A percentile compares a stretch with the other conserved stretches of the same genome.
phyloP scores from a whole-genome alignment of 2,888 invertebrate genomes.

The Dascillus cervinus region DNA sequence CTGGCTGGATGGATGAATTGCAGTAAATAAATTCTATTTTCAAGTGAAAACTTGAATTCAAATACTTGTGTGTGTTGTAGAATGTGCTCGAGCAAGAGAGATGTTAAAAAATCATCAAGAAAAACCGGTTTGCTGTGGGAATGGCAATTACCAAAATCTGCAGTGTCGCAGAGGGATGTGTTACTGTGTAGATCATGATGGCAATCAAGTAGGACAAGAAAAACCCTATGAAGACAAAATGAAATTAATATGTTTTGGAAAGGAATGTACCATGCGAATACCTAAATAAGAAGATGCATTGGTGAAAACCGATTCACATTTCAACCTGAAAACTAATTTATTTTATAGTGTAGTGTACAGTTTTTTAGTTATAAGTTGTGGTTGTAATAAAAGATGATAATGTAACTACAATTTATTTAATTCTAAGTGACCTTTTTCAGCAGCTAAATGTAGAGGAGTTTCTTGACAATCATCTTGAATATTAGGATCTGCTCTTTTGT shows the following conservation, averaged over 20 bases:
- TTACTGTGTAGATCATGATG: constrained; percentile 56
- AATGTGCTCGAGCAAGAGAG: constrained; percentile 53
- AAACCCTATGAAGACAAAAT: constrained; percentile 19
- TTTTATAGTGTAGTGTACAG: too few relatives aligned
- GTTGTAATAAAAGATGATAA: too few relatives aligned
- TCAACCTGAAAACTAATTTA: too few relatives aligned
- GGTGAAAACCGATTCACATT: too few relatives aligned
- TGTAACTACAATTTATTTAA: too few relatives aligned
- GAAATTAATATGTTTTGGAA: constrained; percentile 17
- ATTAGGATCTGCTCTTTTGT: too few relatives aligned
- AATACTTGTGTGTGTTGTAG: constrained; percentile 42
- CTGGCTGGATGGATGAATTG: constrained; percentile 50
- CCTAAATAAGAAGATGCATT: too few relatives aligned
- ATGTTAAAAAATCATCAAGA: constrained; percentile 37
- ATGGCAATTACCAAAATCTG: constrained; percentile 55
- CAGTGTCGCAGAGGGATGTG: constrained; percentile 57
- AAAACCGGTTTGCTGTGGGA: constrained; percentile 51
- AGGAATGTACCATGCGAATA: too few relatives aligned
- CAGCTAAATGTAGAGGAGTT: too few relatives aligned
- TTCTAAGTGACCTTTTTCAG: too few relatives aligned
- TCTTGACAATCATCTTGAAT: too few relatives aligned
- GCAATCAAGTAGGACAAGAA: constrained; percentile 44
- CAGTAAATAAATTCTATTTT: constrained; percentile 44
- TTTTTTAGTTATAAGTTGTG: too few relatives aligned
- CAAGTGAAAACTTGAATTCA: not conserved